These are phyloP conservation scores for Numida meleagris DNA, from an alignment of 2,113 vertebrate genomes.

Conservation along the genomic window DNA sequence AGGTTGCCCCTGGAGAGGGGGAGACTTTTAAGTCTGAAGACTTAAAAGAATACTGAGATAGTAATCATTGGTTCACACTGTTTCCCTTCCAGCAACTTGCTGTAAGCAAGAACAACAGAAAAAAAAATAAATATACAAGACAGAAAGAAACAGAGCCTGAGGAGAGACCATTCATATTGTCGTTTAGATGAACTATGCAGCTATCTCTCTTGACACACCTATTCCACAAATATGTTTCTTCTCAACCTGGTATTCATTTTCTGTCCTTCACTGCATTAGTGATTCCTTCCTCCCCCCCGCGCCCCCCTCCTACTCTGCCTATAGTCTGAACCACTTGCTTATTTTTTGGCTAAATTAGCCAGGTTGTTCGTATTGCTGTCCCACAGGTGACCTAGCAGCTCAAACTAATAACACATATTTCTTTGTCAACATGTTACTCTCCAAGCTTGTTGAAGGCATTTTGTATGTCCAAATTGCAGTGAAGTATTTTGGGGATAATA, in stretches of 20 bases:
- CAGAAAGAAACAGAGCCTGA: slow-evolving; percentile 41
- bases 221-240: slow-evolving; percentile 54
- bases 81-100: slow-evolving; percentile 41
- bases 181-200: slow-evolving; percentile 59
- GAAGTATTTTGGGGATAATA: slow-evolving; percentile 49
- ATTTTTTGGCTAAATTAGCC: slow-evolving; percentile 48
- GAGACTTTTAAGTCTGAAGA: neutral
- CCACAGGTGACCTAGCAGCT: neutral
- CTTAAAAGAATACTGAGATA: slow-evolving; percentile 46
- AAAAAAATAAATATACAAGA: slow-evolving; percentile 32
- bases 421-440: slow-evolving; percentile 34
- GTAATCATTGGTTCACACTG: slow-evolving; percentile 22
- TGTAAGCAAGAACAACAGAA: slow-evolving; percentile 56
- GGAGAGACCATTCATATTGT: slow-evolving; percentile 56
- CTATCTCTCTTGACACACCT: slow-evolving; percentile 62
- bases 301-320: neutral
- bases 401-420: slow-evolving; percentile 55
- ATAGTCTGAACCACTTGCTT: neutral
- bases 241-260: slow-evolving; percentile 60
- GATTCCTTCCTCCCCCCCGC: neutral
- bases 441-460: slow-evolving; percentile 46
- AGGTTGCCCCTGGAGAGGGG: slow-evolving; percentile 2
- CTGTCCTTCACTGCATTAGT: slow-evolving; percentile 58
- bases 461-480: slow-evolving; percentile 45
- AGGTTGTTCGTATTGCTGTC: slow-evolving; percentile 32